Evolutionary conservation across 2,113 vertebrate genomes (phyloP).

Genomic region (Nicator chloris): DNA sequence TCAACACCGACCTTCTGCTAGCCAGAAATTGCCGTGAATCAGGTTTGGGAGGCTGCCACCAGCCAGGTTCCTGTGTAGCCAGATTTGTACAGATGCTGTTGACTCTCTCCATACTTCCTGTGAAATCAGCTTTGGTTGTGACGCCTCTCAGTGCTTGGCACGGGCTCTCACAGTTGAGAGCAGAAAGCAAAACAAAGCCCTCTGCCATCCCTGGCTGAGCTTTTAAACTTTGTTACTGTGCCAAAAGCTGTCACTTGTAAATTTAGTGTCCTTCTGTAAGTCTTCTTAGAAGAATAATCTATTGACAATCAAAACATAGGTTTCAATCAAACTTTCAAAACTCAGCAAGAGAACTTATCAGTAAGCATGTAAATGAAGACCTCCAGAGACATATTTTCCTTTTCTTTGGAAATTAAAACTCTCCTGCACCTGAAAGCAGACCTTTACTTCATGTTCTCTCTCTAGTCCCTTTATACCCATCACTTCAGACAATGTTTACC

Average conservation of each 20-base stretch:
- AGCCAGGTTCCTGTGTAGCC: neutral
- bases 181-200: neutral
- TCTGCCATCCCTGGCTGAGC: neutral
- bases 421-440: neutral
- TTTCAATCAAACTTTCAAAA: neutral
- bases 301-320: neutral
- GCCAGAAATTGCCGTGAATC: neutral
- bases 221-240: neutral
- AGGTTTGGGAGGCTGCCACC: neutral
- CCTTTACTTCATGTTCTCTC: neutral
- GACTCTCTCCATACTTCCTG: neutral
- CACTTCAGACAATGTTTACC: neutral
- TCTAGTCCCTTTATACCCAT: neutral
- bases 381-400: neutral
- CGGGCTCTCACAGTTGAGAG: neutral
- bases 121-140: neutral
- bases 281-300: neutral
- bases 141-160: neutral
- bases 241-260: neutral
- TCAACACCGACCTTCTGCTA: neutral
- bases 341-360: neutral
- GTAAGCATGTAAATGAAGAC: neutral
- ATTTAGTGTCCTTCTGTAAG: neutral
- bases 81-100: neutral
- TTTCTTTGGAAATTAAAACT: neutral